Base-by-base conservation (phyloP, 2,113 vertebrate species). In the Formicarius rufipectus region DNA sequence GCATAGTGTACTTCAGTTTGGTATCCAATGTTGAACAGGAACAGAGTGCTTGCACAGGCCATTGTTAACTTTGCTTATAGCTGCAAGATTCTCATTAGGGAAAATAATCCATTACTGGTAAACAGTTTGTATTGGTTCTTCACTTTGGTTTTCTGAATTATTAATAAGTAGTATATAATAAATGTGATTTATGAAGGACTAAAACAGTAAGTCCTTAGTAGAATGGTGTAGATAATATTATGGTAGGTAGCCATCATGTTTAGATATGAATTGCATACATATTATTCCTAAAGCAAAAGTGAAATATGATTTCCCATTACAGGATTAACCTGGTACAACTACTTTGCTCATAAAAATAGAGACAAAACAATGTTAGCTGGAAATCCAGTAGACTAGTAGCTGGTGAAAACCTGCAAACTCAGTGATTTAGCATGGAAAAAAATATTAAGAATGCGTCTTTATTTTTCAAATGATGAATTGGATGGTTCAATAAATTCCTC, bases 101-200 rank as follows among this genome's bases (percentile, higher is more conserved):
- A 72, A 85, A 76, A 90, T n/a, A 82, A 69, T 45, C 28, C 14
- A 55, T 80, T 91, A 63, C 79, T 79, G 80, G 56, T 79, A 89
- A 95, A 84, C 19, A 63, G 67, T 89, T 96, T 86, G 39, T 23
- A 87, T 7, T 90, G 47, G 49, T 89, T 95, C n/a, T 94, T 85
- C 83, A 55, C 27, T 96, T 96, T 77, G 44, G 12, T 90, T 95
- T 96, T 84, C 71, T 96, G 79, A 44, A 88, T 97, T 97, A 93
- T 95, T 97, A 94, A 96, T 96, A 91, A 62, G 24, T 4, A 75
- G 24, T 68, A 71, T 44, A 58, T 89, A 96, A 71, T 87, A 90
- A 96, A 93, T 2, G 9, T 67, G 40, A 56, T 69, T 89, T 94
- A 90, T 93, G 82, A 93, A 93, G 89, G 85, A 95, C 89, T 96